These are phyloP conservation scores for Dusona sp. DNA, from an alignment of 2,888 invertebrate genomes.

Conservation along the genomic window DNA sequence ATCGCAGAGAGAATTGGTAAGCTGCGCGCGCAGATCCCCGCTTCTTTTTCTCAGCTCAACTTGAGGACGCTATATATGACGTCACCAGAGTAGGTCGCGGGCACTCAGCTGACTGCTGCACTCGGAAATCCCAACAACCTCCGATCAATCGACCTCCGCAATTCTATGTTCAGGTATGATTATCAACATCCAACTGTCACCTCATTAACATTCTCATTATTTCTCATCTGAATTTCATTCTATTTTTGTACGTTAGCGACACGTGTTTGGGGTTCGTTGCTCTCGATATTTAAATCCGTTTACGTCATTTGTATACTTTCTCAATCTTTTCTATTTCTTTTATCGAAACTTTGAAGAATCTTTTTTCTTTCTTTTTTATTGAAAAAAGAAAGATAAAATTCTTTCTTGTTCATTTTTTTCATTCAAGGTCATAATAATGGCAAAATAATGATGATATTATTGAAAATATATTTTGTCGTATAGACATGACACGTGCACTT, in stretches of 20 bases:
- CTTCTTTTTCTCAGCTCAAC: conserved; percentile 75
- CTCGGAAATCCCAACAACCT: conserved; percentile 77
- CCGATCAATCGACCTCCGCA: conserved; percentile 63
- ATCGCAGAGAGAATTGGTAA: conserved; percentile 46
- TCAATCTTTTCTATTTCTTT: neutral
- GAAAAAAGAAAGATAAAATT: no score
- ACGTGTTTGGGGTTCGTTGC: conserved; percentile 1
- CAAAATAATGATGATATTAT: neutral
- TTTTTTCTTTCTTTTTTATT: neutral
- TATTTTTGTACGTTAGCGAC: neutral
- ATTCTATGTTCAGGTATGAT: conserved; percentile 59
- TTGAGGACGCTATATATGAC: conserved; percentile 82
- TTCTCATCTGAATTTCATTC: conserved; percentile 6
- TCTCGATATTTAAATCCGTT: neutral
- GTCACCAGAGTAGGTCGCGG: conserved; percentile 81
- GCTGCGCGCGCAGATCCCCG: conserved; percentile 82
- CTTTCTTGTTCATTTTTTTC: neutral
- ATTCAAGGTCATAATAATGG: neutral
- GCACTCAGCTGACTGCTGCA: conserved; percentile 79
- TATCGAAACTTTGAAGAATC: neutral
- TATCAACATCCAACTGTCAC: conserved; percentile 10
- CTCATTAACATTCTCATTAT: conserved; percentile 9
- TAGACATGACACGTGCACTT: neutral
- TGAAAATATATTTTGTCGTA: neutral
- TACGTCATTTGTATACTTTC: neutral